A percentile compares a stretch with the other conserved stretches of the same genome.
Conservation (phyloP, 2,113 vertebrate species). For the Tachuris rubrigastra region DNA sequence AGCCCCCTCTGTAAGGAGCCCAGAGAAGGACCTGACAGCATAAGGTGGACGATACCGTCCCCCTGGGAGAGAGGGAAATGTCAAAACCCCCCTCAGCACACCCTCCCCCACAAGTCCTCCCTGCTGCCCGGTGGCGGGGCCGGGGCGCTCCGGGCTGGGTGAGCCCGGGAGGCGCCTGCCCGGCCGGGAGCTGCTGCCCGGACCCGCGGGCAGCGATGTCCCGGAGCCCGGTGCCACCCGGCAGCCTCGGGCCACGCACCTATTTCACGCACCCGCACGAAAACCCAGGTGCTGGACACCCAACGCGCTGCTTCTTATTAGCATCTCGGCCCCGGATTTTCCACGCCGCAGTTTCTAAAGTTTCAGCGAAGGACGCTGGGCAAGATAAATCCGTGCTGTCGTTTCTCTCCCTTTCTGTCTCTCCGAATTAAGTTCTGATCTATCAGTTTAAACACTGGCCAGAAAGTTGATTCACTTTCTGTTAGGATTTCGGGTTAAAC, state of each 20-base stretch:
- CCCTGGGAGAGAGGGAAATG: not conserved
- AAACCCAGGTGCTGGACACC: not conserved
- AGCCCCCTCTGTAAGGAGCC: not conserved
- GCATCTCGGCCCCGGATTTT: not conserved
- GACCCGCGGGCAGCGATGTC: not conserved
- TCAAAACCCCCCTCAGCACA: not conserved
- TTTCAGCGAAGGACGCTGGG: slow-evolving; percentile 29
- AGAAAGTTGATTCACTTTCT: slow-evolving; percentile 63
- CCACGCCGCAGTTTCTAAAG: slow-evolving; percentile 31
- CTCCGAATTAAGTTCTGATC: slow-evolving; percentile 59
- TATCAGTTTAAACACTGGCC: slow-evolving; percentile 47
- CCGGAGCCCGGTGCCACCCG: not conserved
- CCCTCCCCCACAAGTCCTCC: not conserved
- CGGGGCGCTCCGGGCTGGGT: not conserved
- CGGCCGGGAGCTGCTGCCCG: not conserved
- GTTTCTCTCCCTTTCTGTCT: slow-evolving; percentile 56
- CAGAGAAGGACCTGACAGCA: not conserved
- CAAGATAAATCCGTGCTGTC: slow-evolving; percentile 50
- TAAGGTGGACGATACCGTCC: not conserved
- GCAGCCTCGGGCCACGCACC: not conserved
- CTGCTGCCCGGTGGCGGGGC: not conserved
- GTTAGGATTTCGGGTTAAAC: slow-evolving; percentile 43
- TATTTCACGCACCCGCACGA: not conserved
- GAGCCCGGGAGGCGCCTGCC: not conserved
- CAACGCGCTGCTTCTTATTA: not conserved